Evolutionary conservation across 1,140 invertebrate species (phyloP), one percentile per base, ranked within the genome.

Genomic region (Drosophila sturtevanti): DNA sequence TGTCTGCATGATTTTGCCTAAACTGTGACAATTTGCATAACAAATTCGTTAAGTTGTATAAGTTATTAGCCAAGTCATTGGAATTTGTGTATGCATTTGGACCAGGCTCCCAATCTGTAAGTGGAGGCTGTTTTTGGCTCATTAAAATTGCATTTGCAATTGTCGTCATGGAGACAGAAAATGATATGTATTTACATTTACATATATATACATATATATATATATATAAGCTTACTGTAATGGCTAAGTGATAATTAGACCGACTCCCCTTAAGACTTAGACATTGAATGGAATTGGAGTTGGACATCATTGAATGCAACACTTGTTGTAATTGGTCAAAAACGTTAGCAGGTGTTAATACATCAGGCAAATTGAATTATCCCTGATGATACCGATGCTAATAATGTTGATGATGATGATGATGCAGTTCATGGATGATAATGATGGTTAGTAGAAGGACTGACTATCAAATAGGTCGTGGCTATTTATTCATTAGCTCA

Each of bases 401-500:
- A 44, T 51, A 24, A 54, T 18, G 44, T 68, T 63, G 9, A 14
- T 44, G 60, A 22, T 52, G 62, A 24, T 65, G 74, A 63, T 81
- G 73, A 59, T 24, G 24, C 1, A 2, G 24, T 4, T 24, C 1
- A 72, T 63, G 12, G 61, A 22, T 54, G 51, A 27, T 65, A 67
- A 64, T 81, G 73, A 60, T 69, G 48, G 34, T 59, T 56, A 56
- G 54, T 55, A 41, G 55, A 48, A 48, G 41, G 41, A 48, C 41
- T 16, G 69, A 60, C 65, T 77, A 76, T 67, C 63, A 66, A 59
- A 71, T 27, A 56, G 73, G 67, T 51, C 27, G 54, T 56, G 51
- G 72, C 79, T 73, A 82, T 77, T 86, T 81, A 86, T 86, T 86
- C 79, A 86, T 86, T 87, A 86, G 81, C 66, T 38, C 60, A 35